Base-by-base conservation (phyloP, 2,113 vertebrate species). In the Mastomys coucha region DNA sequence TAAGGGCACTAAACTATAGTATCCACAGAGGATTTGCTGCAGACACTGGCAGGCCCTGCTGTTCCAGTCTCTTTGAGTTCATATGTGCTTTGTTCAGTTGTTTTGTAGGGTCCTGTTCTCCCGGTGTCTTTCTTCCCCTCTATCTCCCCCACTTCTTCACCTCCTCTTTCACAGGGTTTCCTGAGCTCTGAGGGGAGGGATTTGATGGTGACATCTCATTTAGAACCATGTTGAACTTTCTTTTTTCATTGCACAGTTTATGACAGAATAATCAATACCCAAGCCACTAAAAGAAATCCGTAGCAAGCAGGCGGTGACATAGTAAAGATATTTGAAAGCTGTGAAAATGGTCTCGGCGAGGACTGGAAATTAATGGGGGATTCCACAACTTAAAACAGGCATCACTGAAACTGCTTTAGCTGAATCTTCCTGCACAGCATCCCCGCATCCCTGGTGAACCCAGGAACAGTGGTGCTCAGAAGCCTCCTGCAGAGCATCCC, bases 251-350 rank as follows among this genome's bases (percentile, higher is more conserved):
- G 91, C 67, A 73, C 33, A 82, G 7, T 82, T 92, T 91, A 82
- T 88, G 36, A 26, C 16, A 86, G 89, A 95, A 81, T 88, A 67
- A 96, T 56, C 51, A 94, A 56, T 89, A 58, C 60, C 73, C 14
- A 5, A 82, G 56, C 33, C 75, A 14, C 28, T 60, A 26, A 75
- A 91, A 96, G 80, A 92, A 91, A 80, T 76, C 53, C 39, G 77
- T 93, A 85, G 88, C 70, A 84, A 82, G 88, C 31, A 73, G 31
- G 26, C 76, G 42, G 28, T 91, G 56, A 70, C 63, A 53, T 58
- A 72, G 42, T 69, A 75, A 76, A 89, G 67, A 82, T 91, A 95
- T 58, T 94, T 87, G 56, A 96, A 96, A 95, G 75, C 87, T 42
- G 17, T 93, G 63, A n/a, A 84, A 78, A 76, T 94, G 19, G 36